These are phyloP conservation scores for Hypomecis atomaria DNA, from an alignment of 2,888 invertebrate genomes.

Conservation along the genomic window DNA sequence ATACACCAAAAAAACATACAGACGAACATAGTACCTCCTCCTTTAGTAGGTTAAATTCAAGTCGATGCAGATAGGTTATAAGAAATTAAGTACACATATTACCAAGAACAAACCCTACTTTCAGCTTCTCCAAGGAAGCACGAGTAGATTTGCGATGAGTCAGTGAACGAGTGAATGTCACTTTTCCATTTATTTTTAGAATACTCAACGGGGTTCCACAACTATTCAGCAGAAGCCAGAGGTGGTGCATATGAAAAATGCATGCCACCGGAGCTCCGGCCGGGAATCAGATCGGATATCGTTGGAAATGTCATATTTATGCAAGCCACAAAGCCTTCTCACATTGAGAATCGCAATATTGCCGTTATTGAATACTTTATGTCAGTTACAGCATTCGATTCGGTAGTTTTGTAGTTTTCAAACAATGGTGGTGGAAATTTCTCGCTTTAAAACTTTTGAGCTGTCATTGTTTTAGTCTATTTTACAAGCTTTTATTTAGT, in stretches of 20 bases:
- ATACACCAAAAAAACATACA: too few species aligned
- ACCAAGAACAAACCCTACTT: too few species aligned
- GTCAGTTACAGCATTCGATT: conserved; percentile 32
- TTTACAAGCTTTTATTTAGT: too few species aligned
- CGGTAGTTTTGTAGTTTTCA: background rate
- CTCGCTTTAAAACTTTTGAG: background rate
- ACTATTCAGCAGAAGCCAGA: conserved; percentile 34
- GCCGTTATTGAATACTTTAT: conserved; percentile 60
- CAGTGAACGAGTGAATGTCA: too few species aligned
- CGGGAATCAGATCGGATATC: conserved; percentile 61
- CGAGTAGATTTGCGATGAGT: too few species aligned
- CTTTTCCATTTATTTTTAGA: too few species aligned
- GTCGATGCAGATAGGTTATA: too few species aligned
- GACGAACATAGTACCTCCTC: too few species aligned
- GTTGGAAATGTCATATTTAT: conserved; percentile 64
- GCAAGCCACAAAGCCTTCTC: conserved; percentile 56
- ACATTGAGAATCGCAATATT: conserved; percentile 52
- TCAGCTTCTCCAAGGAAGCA: too few species aligned
- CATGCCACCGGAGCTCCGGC: conserved; percentile 47
- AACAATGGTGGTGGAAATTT: background rate
- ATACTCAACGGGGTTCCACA: background rate
- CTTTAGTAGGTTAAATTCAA: too few species aligned
- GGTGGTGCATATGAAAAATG: conserved; percentile 44
- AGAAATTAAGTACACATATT: too few species aligned
- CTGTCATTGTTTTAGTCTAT: too few species aligned